Base-by-base conservation (phyloP, 1,140 invertebrate species). In the Apis cerana region DNA sequence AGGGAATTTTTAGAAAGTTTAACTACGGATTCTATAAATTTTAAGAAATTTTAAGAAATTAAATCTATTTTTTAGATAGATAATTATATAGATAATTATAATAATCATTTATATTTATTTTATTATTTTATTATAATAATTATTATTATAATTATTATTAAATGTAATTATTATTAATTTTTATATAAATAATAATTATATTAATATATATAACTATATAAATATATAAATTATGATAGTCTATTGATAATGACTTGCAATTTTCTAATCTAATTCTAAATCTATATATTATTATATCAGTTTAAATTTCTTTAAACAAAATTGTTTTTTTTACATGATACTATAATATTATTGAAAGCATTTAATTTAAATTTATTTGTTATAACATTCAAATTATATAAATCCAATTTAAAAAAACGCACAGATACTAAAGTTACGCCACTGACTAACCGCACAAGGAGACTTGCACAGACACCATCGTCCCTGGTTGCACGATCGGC, bases 401-500 rank as follows among this genome's bases (percentile, higher is more conserved):
- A 15, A 13, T 33, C 48, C 2, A 9, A 13, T 0, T 64, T 48
- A 58, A 67, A n/a, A 9, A 74, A 81, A 81, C 2, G 48, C 27
- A 21, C 50, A 65, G n/a, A 58, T 59, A 12, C 17, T 58, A 50
- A 43, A 59, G 61, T 84, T 87, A 87, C 86, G 86, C 86, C 86
- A 86, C 62, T 88, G 87, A 75, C 76, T 65, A 65, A 59, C 59
- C 83, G 75, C 78, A 87, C 68, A 58, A 75, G 72, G 48, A 75
- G 56, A 67, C 74, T 59, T 69, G 50, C 76, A 84, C 67, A 75
- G 75, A 21, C 58, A 85, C 58, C 83, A 54, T 83, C 75, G 80
- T 68, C 62, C 76, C 80, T 83, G 75, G 80, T 76, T 68, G 69
- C 69, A 61, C 77, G 81, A 85, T 77, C 77, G 82, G 85, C 86